phyloP scores from a whole-genome alignment of 2,888 invertebrate species.

The Byasa hedistus region DNA sequence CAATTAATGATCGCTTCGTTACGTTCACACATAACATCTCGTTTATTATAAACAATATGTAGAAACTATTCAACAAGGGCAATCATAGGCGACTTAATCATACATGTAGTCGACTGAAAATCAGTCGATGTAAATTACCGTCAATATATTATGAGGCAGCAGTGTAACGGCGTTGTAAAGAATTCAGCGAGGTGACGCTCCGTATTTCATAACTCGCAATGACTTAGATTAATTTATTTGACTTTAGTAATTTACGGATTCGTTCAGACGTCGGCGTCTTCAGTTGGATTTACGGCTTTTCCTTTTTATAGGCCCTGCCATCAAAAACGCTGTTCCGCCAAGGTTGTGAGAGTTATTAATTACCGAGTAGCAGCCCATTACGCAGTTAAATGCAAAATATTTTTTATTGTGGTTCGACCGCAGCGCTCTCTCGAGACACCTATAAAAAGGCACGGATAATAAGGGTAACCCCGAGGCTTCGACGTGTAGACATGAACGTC shows the following conservation, averaged over 20 bases:
- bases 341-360: too few relatives aligned
- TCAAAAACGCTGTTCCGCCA: too few relatives aligned
- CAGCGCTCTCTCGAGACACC: too few relatives aligned
- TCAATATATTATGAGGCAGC: constrained; percentile 5
- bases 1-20: too few relatives aligned
- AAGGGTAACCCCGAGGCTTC: too few relatives aligned
- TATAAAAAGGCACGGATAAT: too few relatives aligned
- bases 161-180: constrained; percentile 8
- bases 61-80: neutral
- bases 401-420: too few relatives aligned
- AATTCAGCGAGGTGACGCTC: neutral
- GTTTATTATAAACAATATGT: neutral
- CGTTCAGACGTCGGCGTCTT: constrained; percentile 5
- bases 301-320: too few relatives aligned
- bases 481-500: too few relatives aligned
- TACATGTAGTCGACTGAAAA: constrained; percentile 6
- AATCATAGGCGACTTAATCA: constrained; percentile 12
- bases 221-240: constrained; percentile 24
- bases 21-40: neutral
- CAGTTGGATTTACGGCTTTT: neutral
- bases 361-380: too few relatives aligned
- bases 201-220: constrained; percentile 22
- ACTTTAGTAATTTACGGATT: constrained; percentile 13
- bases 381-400: too few relatives aligned
- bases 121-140: constrained; percentile 6